These are phyloP conservation scores for Oeneis ivallda DNA, from an alignment of 2,888 invertebrate species.

Conservation along the genomic window DNA sequence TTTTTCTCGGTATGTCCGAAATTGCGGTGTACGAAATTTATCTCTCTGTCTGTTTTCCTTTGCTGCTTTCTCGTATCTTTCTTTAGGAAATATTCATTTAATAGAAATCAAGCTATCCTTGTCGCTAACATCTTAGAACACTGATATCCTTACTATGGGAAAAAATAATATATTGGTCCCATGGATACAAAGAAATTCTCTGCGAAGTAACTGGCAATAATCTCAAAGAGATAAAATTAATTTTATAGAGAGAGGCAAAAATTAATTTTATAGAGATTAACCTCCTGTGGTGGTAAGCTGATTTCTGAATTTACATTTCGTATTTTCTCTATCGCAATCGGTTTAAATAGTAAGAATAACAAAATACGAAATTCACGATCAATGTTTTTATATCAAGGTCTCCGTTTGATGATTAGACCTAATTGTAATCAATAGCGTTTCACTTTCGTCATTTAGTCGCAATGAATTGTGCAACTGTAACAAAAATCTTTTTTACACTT, in stretches of 20 bases:
- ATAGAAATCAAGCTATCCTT: too few relatives aligned
- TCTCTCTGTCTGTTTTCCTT: neutral
- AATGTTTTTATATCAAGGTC: slow-evolving; percentile 31
- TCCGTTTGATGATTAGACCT: slow-evolving; percentile 4
- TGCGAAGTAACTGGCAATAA: too few relatives aligned
- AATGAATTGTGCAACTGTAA: slow-evolving; percentile 11
- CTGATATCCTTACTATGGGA: too few relatives aligned
- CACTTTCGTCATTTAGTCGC: slow-evolving; percentile 24
- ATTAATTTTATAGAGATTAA: neutral
- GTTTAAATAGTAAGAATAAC: slow-evolving; percentile 22
- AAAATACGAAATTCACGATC: slow-evolving; percentile 22
- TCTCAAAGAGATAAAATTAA: too few relatives aligned
- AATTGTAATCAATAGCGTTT: slow-evolving; percentile 13
- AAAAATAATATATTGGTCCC: too few relatives aligned
- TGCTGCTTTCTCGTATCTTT: too few relatives aligned
- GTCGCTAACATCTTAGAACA: too few relatives aligned
- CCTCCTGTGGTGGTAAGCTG: neutral
- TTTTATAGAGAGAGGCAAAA: too few relatives aligned
- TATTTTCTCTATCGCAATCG: slow-evolving; percentile 19
- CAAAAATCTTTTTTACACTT: neutral
- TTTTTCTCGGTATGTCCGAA: too few relatives aligned
- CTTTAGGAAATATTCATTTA: too few relatives aligned
- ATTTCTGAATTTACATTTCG: neutral
- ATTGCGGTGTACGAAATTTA: neutral
- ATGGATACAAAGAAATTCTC: too few relatives aligned